phyloP scores from a whole-genome alignment of 1,140 invertebrate species.

The Macrotrachela quadricornifera region DNA sequence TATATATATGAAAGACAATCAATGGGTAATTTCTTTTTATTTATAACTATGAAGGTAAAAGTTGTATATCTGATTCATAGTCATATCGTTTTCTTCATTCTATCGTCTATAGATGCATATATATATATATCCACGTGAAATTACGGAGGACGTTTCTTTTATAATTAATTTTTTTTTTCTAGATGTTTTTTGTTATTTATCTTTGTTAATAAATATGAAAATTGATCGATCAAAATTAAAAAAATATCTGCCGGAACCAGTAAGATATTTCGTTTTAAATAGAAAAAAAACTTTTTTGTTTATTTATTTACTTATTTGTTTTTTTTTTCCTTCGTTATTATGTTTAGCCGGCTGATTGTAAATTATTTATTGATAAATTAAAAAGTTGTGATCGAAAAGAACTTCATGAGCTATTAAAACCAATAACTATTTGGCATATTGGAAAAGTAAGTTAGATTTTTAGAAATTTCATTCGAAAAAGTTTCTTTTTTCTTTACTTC shows the following conservation, averaged over 20 bases:
- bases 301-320: neutral
- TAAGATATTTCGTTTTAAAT: constrained; percentile 26
- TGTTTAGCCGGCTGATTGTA: constrained; percentile 52
- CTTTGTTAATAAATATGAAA: constrained; percentile 42
- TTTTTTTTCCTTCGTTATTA: neutral
- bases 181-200: too few relatives aligned
- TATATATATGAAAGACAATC: too few relatives aligned
- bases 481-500: neutral
- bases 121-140: too few relatives aligned
- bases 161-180: too few relatives aligned
- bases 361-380: constrained; percentile 52
- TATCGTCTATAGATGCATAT: too few relatives aligned
- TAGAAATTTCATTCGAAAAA: neutral
- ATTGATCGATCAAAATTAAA: constrained; percentile 58
- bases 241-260: constrained; percentile 65
- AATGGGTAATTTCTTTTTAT: too few relatives aligned
- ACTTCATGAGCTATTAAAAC: constrained; percentile 40
- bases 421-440: constrained; percentile 61
- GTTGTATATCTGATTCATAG: too few relatives aligned
- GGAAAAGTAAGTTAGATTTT: constrained; percentile 43
- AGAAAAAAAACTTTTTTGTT: neutral
- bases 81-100: too few relatives aligned
- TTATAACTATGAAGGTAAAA: too few relatives aligned
- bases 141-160: too few relatives aligned
- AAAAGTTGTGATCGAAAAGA: constrained; percentile 39